Conservation (phyloP, 2,113 vertebrate species). For the Heteronetta atricapilla region DNA sequence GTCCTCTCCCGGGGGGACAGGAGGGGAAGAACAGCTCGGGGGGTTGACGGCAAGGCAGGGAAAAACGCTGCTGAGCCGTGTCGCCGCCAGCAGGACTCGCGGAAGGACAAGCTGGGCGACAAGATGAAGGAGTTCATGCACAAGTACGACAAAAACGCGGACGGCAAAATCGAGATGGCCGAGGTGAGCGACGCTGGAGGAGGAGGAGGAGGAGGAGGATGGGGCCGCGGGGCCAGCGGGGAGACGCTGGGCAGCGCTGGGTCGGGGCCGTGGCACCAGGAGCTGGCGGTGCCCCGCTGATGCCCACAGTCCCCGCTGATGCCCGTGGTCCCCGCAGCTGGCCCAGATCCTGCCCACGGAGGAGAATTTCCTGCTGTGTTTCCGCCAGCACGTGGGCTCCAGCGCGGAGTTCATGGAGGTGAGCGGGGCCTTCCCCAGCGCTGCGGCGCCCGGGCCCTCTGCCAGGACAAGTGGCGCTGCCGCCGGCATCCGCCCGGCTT, state of each 20-base stretch:
- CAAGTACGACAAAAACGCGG: constrained; percentile 95
- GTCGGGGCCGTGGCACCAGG: background rate
- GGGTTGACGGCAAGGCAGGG: background rate
- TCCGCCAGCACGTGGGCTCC: constrained; percentile 93
- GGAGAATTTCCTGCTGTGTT: constrained; percentile 96
- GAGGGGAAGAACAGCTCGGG: background rate
- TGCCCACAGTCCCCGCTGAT: background rate
- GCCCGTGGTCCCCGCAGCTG: constrained; percentile 74
- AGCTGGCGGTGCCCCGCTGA: background rate
- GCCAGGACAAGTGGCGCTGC: too few species aligned
- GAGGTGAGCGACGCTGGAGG: constrained; percentile 81
- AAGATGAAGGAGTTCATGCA: constrained; percentile 98
- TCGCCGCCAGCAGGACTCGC: constrained; percentile 77
- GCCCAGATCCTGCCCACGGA: constrained; percentile 96
- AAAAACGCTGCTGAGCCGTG: background rate
- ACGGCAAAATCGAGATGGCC: constrained; percentile 95
- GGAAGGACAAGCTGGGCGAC: constrained; percentile 86
- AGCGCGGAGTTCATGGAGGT: constrained; percentile 95
- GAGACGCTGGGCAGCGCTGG: background rate
- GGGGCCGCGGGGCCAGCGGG: background rate
- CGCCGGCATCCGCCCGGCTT: too few species aligned
- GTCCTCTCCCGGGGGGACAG: background rate
- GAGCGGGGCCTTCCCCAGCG: constrained; percentile 60
- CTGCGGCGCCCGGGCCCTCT: too few species aligned
- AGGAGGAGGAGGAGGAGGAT: background rate